A percentile compares a stretch with the other conserved stretches of the same genome.
Conservation (phyloP, 2,888 invertebrate species). For the Scaptodrosophila latifasciaeformis region DNA sequence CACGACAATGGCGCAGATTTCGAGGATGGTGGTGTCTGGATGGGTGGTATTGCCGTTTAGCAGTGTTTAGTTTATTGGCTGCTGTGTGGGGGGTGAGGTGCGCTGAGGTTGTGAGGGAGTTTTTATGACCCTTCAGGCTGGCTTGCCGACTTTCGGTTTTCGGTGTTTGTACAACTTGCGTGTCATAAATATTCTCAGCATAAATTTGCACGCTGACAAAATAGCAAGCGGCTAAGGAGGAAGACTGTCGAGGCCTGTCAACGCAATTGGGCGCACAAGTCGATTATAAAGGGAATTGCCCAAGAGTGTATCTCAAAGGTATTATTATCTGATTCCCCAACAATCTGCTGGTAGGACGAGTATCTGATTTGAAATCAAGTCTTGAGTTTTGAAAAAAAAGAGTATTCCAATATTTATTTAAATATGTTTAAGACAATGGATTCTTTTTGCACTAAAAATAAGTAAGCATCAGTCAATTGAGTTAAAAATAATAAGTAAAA, state of each 20-base stretch:
- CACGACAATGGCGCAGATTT: constrained; percentile 32
- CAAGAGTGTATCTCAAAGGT: constrained; percentile 61
- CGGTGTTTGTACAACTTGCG: constrained; percentile 66
- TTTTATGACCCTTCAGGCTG: constrained; percentile 26
- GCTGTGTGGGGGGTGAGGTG: constrained; percentile 11
- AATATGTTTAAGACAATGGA: too few relatives aligned
- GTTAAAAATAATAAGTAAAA: too few relatives aligned
- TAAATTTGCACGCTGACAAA: constrained; percentile 62
- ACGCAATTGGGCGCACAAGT: constrained; percentile 44
- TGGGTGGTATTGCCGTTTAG: constrained; percentile 27
- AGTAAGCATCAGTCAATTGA: too few relatives aligned
- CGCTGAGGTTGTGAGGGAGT: constrained; percentile 13
- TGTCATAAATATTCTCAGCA: constrained; percentile 70
- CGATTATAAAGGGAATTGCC: constrained; percentile 72
- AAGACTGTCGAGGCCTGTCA: constrained; percentile 53
- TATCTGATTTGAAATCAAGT: too few relatives aligned
- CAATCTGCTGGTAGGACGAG: constrained; percentile 38
- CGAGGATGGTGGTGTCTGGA: constrained; percentile 13
- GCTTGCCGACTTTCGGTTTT: constrained; percentile 45
- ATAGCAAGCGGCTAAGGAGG: constrained; percentile 3
- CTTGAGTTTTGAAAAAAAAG: too few relatives aligned
- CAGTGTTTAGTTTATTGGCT: constrained; percentile 71
- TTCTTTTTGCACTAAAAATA: too few relatives aligned
- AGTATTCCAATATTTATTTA: too few relatives aligned
- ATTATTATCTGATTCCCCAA: constrained; percentile 67